Base-by-base conservation (phyloP, 2,113 vertebrate species). In the Neolamprologus fasciatus region DNA sequence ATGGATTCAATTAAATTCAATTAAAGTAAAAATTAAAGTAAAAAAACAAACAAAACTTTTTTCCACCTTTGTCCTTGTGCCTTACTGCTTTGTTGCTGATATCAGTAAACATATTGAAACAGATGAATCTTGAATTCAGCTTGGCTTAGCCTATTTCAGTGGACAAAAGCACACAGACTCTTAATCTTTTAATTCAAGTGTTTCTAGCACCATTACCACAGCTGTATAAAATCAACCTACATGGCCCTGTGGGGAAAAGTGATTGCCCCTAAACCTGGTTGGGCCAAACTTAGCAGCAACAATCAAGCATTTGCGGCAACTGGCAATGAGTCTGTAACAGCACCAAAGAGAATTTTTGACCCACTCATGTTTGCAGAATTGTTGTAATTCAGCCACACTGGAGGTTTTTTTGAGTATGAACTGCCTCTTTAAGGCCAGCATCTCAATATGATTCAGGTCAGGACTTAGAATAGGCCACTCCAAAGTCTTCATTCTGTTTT, bases 401-500 rank as follows among this genome's bases (percentile, higher is more conserved):
- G 61, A 35, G 31, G 0, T 0, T 66, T 33, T 53, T 37, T 37
- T 37, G 6, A 37, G 61, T 66, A n/a, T 2, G 61, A 37, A 66
- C 17, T 11, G 1, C 17, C 61, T 66, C 7, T n/a, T n/a, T 66
- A 66, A 66, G 31, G 61, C 0, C 61, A 37, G 19, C 17, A 13
- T 66, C 61, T 66, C 31, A 66, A 35, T n/a, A 12, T n/a, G 17
- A 66, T 66, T 66, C 31, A 66, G 61, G 17, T 37, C 61, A 66
- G 61, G 61, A 66, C 17, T 63, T 19, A 28, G 8, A 58, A 4
- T 61, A 17, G 14, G 26, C 3, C 26, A 31, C 14, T 61, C 2
- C 26, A 61, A 35, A 35, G 61, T 66, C 61, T 66, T 66, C 0
- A 35, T 66, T 66, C 17, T 66, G 61, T 35, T 63, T 63, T 63